phyloP scores from a whole-genome alignment of 2,888 invertebrate genomes.

The Ditula angustiorana region DNA sequence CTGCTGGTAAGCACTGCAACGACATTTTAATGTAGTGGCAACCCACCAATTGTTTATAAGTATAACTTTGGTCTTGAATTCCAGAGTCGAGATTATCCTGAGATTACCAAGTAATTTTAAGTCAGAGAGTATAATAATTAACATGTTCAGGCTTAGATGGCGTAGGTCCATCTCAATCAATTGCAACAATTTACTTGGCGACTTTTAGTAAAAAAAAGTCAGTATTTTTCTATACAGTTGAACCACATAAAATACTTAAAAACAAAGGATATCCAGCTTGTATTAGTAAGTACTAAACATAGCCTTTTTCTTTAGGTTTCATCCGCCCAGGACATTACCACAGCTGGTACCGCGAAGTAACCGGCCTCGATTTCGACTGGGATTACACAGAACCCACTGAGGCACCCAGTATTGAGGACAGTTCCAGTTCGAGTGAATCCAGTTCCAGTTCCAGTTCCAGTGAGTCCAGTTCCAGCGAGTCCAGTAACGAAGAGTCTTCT shows the following conservation, averaged over 20 bases:
- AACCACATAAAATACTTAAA: no score
- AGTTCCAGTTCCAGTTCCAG: no score
- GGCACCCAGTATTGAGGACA: not conserved
- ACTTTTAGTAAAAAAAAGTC: no score
- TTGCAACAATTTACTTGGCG: not conserved
- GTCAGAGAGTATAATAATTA: no score
- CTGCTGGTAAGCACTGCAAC: constrained; percentile 61
- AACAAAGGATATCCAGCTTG: no score
- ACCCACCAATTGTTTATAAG: no score
- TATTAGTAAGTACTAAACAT: not conserved
- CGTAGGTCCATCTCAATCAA: not conserved
- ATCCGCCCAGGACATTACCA: constrained; percentile 65
- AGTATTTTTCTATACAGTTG: no score
- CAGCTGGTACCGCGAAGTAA: constrained; percentile 56
- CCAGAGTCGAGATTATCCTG: no score
- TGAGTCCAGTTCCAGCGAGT: constrained; percentile 3
- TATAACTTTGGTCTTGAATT: no score
- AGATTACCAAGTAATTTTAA: no score
- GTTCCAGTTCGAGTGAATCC: no score
- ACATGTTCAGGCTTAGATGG: not conserved
- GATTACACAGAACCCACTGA: constrained; percentile 24
- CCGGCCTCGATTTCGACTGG: constrained; percentile 62
- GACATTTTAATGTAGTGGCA: not conserved
- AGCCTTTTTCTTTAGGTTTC: constrained; percentile 54
- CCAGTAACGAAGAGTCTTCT: not conserved